Conservation (phyloP, 2,797 vertebrate species). For the Microcaecilia unicolor region DNA sequence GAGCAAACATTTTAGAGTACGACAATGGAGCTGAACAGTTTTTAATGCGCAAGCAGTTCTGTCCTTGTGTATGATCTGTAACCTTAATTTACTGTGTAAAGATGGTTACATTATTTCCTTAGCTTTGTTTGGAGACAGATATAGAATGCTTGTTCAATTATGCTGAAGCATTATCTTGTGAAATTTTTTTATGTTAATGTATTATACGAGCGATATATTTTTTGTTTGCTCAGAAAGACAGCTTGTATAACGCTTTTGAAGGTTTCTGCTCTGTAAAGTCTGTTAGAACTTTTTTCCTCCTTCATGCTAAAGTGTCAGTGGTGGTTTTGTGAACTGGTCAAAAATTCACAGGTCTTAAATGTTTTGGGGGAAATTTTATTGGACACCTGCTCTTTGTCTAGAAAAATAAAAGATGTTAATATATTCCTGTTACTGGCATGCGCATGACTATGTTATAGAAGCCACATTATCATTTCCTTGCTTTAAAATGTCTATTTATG, state of each 20-base stretch:
- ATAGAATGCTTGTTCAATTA: slow-evolving; percentile 96
- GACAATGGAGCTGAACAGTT: slow-evolving; percentile 86
- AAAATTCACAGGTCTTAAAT: slow-evolving; percentile 92
- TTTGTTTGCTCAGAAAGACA: slow-evolving; percentile 86
- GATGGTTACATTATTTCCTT: slow-evolving; percentile 98
- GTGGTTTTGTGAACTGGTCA: slow-evolving; percentile 95
- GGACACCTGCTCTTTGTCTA: slow-evolving; percentile 92
- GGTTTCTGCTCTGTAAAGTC: slow-evolving; percentile 80
- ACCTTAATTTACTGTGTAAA: slow-evolving; percentile 99
- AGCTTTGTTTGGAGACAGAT: slow-evolving; percentile 94
- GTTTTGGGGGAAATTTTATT: slow-evolving; percentile 84
- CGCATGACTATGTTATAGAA: slow-evolving; percentile 97
- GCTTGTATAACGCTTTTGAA: slow-evolving; percentile 90
- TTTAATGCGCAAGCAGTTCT: slow-evolving; percentile 97
- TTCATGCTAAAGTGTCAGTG: slow-evolving; percentile 88
- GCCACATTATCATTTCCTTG: slow-evolving; percentile 88
- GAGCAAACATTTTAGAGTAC: slow-evolving; percentile 87
- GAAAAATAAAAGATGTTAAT: slow-evolving; percentile 94
- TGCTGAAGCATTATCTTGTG: slow-evolving; percentile 87
- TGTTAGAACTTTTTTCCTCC: slow-evolving; percentile 69
- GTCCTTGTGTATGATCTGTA: slow-evolving; percentile 99
- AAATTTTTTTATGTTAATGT: slow-evolving; percentile 84
- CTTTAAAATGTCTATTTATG: slow-evolving; percentile 99
- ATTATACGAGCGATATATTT: slow-evolving; percentile 79
- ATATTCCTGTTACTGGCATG: slow-evolving; percentile 98